Percentiles rank a stretch among this genome's conserved stretches.
These are phyloP conservation scores for Schizopygopsis pylzovi DNA, from an alignment of 2,797 vertebrate genomes.

Conservation along the genomic window DNA sequence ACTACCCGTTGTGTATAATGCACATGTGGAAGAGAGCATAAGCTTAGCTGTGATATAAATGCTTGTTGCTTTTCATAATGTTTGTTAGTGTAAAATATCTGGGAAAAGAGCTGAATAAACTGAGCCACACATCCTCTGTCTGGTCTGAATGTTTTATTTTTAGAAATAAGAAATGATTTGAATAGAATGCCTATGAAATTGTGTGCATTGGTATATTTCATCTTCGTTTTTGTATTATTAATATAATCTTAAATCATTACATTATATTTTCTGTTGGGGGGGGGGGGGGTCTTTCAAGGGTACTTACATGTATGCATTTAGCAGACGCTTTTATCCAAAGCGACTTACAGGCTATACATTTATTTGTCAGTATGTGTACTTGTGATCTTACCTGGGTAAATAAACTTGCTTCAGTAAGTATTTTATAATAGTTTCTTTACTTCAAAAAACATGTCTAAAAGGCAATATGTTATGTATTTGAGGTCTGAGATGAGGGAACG, in stretches of 20 bases:
- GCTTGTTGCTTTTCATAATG: slow-evolving; percentile 32
- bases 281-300: no score
- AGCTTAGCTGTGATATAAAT: slow-evolving; percentile 53
- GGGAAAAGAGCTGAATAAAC: slow-evolving; percentile 57
- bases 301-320: no score
- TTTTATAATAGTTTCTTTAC: no score
- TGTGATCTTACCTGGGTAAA: no score
- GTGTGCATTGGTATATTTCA: neutral
- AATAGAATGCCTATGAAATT: neutral
- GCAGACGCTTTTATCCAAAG: no score
- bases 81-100: slow-evolving; percentile 18
- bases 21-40: slow-evolving; percentile 34
- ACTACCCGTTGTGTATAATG: slow-evolving; percentile 14
- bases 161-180: neutral
- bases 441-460: no score
- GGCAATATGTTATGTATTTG: no score
- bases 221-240: neutral
- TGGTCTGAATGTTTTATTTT: neutral
- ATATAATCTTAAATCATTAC: neutral
- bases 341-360: no score
- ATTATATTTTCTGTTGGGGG: neutral
- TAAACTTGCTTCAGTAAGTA: no score
- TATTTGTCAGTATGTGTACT: no score
- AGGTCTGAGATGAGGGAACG: no score
- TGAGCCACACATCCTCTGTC: slow-evolving; percentile 34